phyloP scores from a whole-genome alignment of 2,797 vertebrate genomes.

The Neopelma chrysocephalum region DNA sequence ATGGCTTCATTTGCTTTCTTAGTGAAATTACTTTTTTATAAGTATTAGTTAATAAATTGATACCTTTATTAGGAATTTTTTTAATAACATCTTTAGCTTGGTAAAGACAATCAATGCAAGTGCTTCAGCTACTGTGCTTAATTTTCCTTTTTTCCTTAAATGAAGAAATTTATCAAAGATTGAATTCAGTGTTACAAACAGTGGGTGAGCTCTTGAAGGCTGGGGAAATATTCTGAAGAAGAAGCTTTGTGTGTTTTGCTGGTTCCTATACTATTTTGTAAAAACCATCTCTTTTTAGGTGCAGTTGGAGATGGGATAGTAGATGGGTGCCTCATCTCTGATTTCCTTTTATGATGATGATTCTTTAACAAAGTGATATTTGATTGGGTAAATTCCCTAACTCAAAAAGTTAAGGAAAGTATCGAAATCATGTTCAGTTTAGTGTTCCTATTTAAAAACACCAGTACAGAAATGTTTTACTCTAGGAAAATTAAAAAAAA shows the following conservation, averaged over 20 bases:
- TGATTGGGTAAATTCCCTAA: background rate
- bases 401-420: background rate
- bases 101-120: background rate
- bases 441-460: background rate
- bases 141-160: background rate
- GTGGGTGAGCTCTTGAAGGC: background rate
- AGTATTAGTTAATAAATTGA: background rate
- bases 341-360: background rate
- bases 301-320: background rate
- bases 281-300: background rate
- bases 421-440: background rate
- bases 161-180: background rate
- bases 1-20: background rate
- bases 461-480: background rate
- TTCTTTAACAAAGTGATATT: background rate
- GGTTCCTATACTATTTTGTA: background rate
- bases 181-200: background rate
- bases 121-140: background rate
- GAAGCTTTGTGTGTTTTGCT: background rate
- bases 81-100: background rate
- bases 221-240: background rate
- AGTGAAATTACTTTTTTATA: background rate
- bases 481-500: background rate
- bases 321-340: background rate
- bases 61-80: background rate